Percentiles rank a stretch among this genome's conserved stretches.
phyloP scores from a whole-genome alignment of 1,140 invertebrate species.

The Drosophila mayri region DNA sequence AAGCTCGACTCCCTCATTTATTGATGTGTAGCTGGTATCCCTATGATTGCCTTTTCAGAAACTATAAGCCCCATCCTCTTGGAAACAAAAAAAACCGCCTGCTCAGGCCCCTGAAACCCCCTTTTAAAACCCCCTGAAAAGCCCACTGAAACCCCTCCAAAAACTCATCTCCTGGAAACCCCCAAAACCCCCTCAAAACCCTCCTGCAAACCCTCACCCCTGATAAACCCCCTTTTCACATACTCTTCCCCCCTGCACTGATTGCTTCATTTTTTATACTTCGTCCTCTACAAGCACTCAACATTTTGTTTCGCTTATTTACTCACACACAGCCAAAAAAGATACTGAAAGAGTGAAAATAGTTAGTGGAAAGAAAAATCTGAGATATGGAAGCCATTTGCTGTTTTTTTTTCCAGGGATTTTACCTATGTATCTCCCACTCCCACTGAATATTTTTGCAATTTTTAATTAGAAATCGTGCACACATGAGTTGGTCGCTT shows the following conservation, averaged over 20 bases:
- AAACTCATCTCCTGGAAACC: background rate
- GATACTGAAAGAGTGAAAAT: conserved; percentile 5
- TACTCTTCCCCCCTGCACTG: conserved; percentile 31
- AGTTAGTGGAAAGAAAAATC: conserved; percentile 23
- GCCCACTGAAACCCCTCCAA: background rate
- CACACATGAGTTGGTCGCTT: conserved; percentile 77
- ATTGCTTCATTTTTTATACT: conserved; percentile 74
- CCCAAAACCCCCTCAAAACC: background rate
- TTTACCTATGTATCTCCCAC: conserved; percentile 9
- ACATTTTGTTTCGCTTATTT: conserved; percentile 68
- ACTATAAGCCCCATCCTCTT: conserved; percentile 30
- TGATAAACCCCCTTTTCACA: background rate
- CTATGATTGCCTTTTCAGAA: conserved; percentile 70
- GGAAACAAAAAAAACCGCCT: background rate
- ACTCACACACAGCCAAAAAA: conserved; percentile 30
- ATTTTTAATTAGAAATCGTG: conserved; percentile 83
- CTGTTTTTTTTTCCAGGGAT: conserved; percentile 9
- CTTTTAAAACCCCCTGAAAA: too few species aligned
- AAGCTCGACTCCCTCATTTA: conserved; percentile 65
- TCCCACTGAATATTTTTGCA: conserved; percentile 71
- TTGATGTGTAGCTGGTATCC: conserved; percentile 75
- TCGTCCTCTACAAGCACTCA: conserved; percentile 32
- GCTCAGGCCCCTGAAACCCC: background rate
- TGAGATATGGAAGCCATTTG: conserved; percentile 6
- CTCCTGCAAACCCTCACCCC: background rate